Percentiles rank a stretch among this genome's conserved stretches.
Evolutionary conservation across 2,797 vertebrate genomes (phyloP).

Genomic region (Cygnus olor): DNA sequence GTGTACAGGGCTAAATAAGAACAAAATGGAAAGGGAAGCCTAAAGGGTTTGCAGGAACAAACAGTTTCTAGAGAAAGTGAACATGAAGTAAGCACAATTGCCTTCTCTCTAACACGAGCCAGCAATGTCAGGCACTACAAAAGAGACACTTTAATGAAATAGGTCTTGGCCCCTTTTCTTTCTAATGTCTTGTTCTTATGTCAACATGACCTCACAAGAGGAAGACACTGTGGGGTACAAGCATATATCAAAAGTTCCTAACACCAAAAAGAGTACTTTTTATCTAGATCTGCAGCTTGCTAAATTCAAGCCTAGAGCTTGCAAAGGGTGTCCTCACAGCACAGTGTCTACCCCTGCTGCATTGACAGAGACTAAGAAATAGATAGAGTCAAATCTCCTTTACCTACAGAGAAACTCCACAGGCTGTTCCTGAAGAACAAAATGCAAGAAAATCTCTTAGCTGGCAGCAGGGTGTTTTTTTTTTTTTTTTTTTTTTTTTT

Average conservation of each 20-base stretch:
- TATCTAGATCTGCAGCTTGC: background rate
- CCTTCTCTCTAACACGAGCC: background rate
- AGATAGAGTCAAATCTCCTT: background rate
- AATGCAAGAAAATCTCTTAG: background rate
- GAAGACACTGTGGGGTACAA: background rate
- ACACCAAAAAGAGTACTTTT: background rate
- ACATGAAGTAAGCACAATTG: background rate
- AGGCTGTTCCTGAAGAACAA: background rate
- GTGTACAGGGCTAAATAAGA: background rate
- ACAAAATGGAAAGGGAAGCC: background rate
- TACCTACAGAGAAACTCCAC: background rate
- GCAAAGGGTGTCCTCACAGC: background rate
- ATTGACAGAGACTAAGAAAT: background rate
- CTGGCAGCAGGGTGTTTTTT: background rate
- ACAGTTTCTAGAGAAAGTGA: background rate
- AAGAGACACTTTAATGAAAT: background rate
- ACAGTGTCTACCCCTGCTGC: background rate
- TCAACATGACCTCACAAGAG: background rate
- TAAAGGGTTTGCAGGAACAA: background rate
- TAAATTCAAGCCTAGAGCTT: background rate
- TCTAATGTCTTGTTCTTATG: background rate
- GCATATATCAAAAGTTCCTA: background rate
- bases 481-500: no score
- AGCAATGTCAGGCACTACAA: background rate
- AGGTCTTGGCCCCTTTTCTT: background rate